phyloP scores from a whole-genome alignment of 2,113 vertebrate species.

The Megaleporinus macrocephalus region DNA sequence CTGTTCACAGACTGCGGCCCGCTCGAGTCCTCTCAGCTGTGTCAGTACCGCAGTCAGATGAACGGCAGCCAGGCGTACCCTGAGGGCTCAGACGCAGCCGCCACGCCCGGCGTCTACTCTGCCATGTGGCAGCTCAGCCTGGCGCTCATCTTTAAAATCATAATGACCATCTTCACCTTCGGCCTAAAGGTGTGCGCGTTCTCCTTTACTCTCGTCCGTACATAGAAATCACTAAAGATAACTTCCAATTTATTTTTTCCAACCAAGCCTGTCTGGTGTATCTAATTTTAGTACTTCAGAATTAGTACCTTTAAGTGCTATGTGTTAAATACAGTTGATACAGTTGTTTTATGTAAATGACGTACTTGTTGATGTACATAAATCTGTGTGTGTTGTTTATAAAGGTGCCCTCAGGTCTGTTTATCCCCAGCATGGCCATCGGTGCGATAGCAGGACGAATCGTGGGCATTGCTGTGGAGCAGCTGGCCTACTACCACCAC shows the following conservation, averaged over 20 bases:
- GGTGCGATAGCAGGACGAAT: constrained; percentile 96
- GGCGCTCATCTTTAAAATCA: constrained; percentile 97
- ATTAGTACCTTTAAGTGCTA: no score
- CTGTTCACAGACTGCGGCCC: constrained; percentile 97
- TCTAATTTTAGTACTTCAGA: no score
- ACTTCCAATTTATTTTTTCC: no score
- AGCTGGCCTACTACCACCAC: constrained; percentile 95
- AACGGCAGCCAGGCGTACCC: constrained; percentile 90
- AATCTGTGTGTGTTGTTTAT: constrained; percentile 11
- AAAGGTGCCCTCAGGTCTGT: constrained; percentile 93
- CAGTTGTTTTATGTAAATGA: no score
- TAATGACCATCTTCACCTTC: constrained; percentile 99
- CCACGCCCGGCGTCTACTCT: constrained; percentile 92
- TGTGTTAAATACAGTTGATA: no score
- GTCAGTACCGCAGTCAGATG: constrained; percentile 96
- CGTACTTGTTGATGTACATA: background rate
- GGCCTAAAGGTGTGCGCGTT: constrained; percentile 89
- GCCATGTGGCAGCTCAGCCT: constrained; percentile 98
- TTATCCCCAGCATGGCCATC: constrained; percentile 99
- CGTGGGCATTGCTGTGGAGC: constrained; percentile 96
- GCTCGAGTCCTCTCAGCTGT: constrained; percentile 93
- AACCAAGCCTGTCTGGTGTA: no score
- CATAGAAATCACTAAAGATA: background rate
- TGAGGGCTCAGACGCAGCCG: constrained; percentile 88
- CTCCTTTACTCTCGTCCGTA: background rate